Evolutionary conservation across 2,113 vertebrate genomes (phyloP), one percentile per base, ranked within the genome.

Genomic region (Rhodinocichla rosea): DNA sequence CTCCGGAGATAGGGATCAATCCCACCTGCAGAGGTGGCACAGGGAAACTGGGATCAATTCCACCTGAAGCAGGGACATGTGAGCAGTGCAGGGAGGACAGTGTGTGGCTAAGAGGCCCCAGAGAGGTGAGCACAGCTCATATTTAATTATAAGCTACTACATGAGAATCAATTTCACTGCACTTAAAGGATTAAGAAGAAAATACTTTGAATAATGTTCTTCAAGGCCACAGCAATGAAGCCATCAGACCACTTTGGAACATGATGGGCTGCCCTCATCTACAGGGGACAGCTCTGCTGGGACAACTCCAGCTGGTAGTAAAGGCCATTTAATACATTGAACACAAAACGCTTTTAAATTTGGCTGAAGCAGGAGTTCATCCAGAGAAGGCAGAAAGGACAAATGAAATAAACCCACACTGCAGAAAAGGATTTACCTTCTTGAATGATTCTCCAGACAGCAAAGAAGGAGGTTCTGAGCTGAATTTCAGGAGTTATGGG

Each of bases 381-480:
- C 49, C 55, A 69, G 65, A 56, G 32, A 62, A 50, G 40, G 44
- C 16, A 87, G 35, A 81, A 64, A 80, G 7, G 4, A 44, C n/a
- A n/a, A 67, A 65, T 12, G 22, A 40, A 68, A 77, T 19, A 12
- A 78, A 44, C 19, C 19, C 24, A 42, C 42, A 23, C 39, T 35
- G 26, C 39, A 70, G 23, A 17, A 63, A 75, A 50, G 30, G 6
- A 52, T 92, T 97, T 88, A 99, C 99, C 99, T 96, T 98, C 98
- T 67, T 96, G 96, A n/a, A 99, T 9, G 5, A 99, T 80, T 76
- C 99, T 98, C 99, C 99, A 99, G 33, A 97, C 96, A 6, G 99
- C 96, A 93, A 99, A 98, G 96, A 99, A 99, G 50, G 97, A 97
- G 7, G 65, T 89, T 90, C 97, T 98, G 44, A 99, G 96, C 7